Evolutionary conservation across 2,113 vertebrate genomes (phyloP).

Genomic region (Morone chrysops): DNA sequence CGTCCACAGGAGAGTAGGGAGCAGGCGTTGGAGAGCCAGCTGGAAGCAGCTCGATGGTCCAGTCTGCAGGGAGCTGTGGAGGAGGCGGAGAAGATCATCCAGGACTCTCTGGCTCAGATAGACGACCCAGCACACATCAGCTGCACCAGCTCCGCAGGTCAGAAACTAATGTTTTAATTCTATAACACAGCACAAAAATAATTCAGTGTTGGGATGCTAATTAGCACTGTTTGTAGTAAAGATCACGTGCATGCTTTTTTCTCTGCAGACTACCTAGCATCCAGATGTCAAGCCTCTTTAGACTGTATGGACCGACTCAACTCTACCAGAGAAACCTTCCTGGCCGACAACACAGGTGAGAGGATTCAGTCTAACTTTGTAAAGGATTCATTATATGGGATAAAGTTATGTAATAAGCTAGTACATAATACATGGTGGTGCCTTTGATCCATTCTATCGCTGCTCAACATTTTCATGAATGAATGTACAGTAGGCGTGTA

Average conservation of each 20-base stretch:
- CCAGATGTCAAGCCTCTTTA: slow-evolving; percentile 86
- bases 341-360: slow-evolving; percentile 85
- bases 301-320: slow-evolving; percentile 86
- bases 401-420: neutral
- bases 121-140: slow-evolving; percentile 91
- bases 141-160: slow-evolving; percentile 93
- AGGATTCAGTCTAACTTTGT: neutral
- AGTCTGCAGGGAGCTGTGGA: slow-evolving; percentile 82
- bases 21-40: slow-evolving; percentile 78
- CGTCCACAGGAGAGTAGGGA: slow-evolving; percentile 85
- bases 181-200: neutral
- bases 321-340: slow-evolving; percentile 80
- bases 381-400: neutral
- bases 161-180: slow-evolving; percentile 12
- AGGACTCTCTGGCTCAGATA: slow-evolving; percentile 87
- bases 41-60: slow-evolving; percentile 83
- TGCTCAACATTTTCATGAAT: neutral
- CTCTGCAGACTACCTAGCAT: slow-evolving; percentile 92
- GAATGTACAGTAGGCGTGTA: neutral
- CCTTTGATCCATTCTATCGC: neutral
- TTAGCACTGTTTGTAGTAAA: neutral
- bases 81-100: slow-evolving; percentile 88
- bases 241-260: neutral
- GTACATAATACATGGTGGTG: neutral
- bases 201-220: neutral